phyloP scores from a whole-genome alignment of 1,140 invertebrate genomes.

The Ostrea edulis region DNA sequence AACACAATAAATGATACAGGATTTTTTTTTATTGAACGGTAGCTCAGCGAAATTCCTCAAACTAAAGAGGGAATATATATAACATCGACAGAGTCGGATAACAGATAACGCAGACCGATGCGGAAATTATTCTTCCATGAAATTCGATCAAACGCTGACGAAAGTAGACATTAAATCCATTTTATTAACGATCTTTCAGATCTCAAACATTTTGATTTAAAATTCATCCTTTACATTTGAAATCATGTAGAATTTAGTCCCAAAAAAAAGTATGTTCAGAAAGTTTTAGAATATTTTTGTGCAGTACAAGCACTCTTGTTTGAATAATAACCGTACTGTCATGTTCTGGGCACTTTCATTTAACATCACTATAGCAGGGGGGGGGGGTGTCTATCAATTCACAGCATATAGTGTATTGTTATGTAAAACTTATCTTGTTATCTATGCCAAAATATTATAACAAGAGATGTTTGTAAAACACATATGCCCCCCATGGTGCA shows the following conservation, averaged over 20 bases:
- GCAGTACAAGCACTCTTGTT: background rate
- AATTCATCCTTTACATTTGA: background rate
- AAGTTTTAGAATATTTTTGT: background rate
- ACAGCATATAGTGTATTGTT: too few relatives aligned
- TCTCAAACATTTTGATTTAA: background rate
- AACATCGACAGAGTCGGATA: background rate
- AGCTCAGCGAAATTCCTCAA: background rate
- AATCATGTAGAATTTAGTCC: background rate
- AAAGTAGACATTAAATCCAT: background rate
- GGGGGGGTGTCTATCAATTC: too few relatives aligned
- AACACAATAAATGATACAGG: slow-evolving; percentile 15
- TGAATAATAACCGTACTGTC: background rate
- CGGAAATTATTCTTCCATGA: background rate
- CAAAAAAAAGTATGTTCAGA: background rate
- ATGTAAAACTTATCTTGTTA: too few relatives aligned
- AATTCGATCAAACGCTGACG: background rate
- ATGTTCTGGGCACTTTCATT: too few relatives aligned
- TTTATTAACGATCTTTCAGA: background rate
- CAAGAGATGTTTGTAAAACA: too few relatives aligned
- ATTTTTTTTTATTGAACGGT: background rate
- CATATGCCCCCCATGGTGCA: too few relatives aligned
- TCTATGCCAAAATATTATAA: too few relatives aligned
- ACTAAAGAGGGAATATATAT: background rate
- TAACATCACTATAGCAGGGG: too few relatives aligned
- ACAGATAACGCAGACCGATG: background rate